Conservation (phyloP, 2,113 vertebrate genomes). For the Macquaria ambigua region DNA sequence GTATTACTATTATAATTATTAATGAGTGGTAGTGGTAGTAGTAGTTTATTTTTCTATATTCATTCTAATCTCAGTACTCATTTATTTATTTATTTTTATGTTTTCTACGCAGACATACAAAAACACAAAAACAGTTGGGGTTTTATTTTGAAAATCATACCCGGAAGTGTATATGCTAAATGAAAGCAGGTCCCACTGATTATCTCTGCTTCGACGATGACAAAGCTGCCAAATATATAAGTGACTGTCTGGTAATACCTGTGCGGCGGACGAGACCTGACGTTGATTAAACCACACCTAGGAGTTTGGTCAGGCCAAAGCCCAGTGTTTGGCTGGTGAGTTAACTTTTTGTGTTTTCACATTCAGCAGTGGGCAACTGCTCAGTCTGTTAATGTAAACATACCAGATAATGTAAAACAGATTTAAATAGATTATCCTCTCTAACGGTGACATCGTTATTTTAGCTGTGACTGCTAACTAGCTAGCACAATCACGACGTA, state of each 20-base stretch:
- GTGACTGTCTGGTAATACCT: not conserved
- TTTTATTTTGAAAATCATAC: conserved; percentile 60
- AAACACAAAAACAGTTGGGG: not conserved
- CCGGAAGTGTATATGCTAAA: conserved; percentile 52
- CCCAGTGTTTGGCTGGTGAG: conserved; percentile 58
- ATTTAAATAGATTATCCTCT: not conserved
- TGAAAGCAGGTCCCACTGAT: conserved; percentile 13
- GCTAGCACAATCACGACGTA: not conserved
- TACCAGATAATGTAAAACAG: not conserved
- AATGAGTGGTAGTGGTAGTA: not conserved
- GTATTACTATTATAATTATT: not conserved
- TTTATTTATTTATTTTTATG: not conserved
- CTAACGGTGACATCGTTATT: not conserved
- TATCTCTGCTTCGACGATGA: conserved; percentile 33
- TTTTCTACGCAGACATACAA: not conserved
- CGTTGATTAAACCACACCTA: conserved; percentile 9
- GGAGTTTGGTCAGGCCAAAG: conserved; percentile 41
- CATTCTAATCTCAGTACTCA: not conserved
- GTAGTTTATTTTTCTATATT: not conserved
- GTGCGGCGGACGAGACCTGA: conserved; percentile 10
- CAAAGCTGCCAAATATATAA: not conserved
- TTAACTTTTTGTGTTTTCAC: conserved; percentile 61
- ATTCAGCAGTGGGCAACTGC: not conserved
- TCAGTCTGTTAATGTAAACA: not conserved
- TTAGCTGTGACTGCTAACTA: not conserved